Evolutionary conservation across 2,797 vertebrate species (phyloP).

Genomic region (Vespertilio murinus): DNA sequence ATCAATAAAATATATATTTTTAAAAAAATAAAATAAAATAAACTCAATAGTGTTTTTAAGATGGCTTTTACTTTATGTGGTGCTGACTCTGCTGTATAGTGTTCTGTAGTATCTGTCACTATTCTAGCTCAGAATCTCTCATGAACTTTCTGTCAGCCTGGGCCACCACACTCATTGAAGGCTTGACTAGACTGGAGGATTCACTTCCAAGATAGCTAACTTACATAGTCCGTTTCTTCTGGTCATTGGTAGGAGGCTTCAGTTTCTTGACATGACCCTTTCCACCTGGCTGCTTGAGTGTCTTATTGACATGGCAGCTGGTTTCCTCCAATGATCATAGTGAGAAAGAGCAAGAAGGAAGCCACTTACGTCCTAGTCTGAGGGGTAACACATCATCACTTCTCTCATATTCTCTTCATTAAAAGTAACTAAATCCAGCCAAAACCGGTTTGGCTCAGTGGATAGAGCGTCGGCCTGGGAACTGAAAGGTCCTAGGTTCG

Average conservation of each 20-base stretch:
- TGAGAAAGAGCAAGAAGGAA: background rate
- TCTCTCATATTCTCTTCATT: background rate
- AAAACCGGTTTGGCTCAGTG: too few relatives aligned
- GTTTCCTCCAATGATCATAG: background rate
- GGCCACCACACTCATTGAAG: background rate
- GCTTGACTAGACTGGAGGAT: background rate
- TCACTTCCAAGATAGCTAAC: background rate
- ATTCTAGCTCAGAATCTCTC: background rate
- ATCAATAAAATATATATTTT: too few relatives aligned
- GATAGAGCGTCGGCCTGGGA: too few relatives aligned
- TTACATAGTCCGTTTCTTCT: background rate
- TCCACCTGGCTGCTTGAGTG: background rate
- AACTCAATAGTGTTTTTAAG: constrained; percentile 16
- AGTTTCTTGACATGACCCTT: background rate
- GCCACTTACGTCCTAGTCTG: background rate
- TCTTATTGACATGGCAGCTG: background rate
- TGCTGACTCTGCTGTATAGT: background rate
- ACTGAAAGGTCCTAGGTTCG: too few relatives aligned
- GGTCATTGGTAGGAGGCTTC: background rate
- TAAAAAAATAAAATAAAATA: too few relatives aligned
- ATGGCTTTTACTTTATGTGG: background rate
- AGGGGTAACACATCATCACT: background rate
- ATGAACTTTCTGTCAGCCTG: background rate
- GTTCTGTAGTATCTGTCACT: background rate
- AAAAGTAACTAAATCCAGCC: background rate